Base-by-base conservation (phyloP, 2,797 vertebrate species). In the Echiichthys vipera region DNA sequence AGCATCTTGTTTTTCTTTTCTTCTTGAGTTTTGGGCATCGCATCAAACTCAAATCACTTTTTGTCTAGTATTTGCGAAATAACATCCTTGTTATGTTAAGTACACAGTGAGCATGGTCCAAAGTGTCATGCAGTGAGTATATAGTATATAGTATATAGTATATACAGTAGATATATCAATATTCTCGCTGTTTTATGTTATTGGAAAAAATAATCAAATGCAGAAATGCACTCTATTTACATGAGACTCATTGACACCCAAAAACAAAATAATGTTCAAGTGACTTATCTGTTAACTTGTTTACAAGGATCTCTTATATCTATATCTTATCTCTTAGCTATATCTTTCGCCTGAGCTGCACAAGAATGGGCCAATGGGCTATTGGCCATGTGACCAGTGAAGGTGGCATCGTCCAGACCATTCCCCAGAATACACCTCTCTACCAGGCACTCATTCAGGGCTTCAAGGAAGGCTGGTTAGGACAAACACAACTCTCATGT, bases 321-420 rank as follows among this genome's bases (percentile, higher is more conserved):
- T n/a, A n/a, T n/a, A n/a, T n/a, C n/a, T 32, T 50, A 25, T 27
- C 58, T 77, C 5, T 7, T 77, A 96, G 96, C 89, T 98, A 96
- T 68, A 95, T 98, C 66, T 98, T 96, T 80, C 94, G 96, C 17
- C 93, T 96, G 59, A 97, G 96, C 86, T 96, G 96, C 80, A 97
- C 96, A 7, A 92, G 90, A 81, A 93, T 96, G 89, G 96, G 97
- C 7, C 94, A 96, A 57, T 97, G 96, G 97, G 97, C 96, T 4
- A 96, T 98, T 9, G 96, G 96, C 5, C 94, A 96, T 1, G 96
- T 97, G 85, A 96, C 91, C 12, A 15, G 51, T 1, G 90, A 93
- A 0, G 93, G 96, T 6, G 80, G 34, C 74, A 93, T 97, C 61
- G 54, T 97, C 39, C 97, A 97, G 87, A 97, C 95, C 59, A 97